phyloP scores from a whole-genome alignment of 2,888 invertebrate species.

The Drosophila lutescens region DNA sequence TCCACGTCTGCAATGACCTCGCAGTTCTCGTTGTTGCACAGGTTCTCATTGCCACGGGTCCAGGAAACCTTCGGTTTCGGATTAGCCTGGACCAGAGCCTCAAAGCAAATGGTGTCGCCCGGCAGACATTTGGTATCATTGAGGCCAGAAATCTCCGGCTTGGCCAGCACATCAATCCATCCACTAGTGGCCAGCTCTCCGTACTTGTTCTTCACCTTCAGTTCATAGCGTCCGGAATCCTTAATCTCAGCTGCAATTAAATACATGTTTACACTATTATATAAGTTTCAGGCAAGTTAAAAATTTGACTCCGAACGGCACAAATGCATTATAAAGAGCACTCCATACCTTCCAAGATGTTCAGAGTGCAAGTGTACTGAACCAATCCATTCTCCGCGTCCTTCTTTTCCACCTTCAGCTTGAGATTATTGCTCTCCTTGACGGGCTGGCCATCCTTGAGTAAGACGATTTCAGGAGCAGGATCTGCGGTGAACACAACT shows the following conservation, averaged over 20 bases:
- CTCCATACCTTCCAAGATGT: slow-evolving; percentile 67
- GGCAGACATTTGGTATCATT: slow-evolving; percentile 90
- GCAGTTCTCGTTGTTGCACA: slow-evolving; percentile 84
- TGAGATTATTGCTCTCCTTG: slow-evolving; percentile 87
- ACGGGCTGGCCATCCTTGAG: slow-evolving; percentile 90
- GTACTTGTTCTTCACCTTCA: slow-evolving; percentile 92
- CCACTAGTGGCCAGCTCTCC: slow-evolving; percentile 90
- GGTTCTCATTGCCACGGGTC: slow-evolving; percentile 85
- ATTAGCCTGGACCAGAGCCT: slow-evolving; percentile 93
- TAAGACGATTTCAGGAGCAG: slow-evolving; percentile 95
- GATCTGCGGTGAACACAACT: slow-evolving; percentile 94
- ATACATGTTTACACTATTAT: slow-evolving; percentile 53
- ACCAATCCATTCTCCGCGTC: slow-evolving; percentile 91
- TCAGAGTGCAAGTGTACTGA: slow-evolving; percentile 91
- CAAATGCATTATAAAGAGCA: too few species aligned
- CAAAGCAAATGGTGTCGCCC: slow-evolving; percentile 91
- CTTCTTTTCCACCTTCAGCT: slow-evolving; percentile 87
- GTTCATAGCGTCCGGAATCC: slow-evolving; percentile 93
- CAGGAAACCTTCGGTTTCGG: slow-evolving; percentile 95
- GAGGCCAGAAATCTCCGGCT: slow-evolving; percentile 91
- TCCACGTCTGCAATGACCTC: slow-evolving; percentile 84
- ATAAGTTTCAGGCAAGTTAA: too few species aligned
- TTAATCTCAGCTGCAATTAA: slow-evolving; percentile 85
- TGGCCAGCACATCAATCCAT: slow-evolving; percentile 90
- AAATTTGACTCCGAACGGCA: too few species aligned